Evolutionary conservation across 1,140 invertebrate genomes (phyloP), one percentile per base, ranked within the genome.

Genomic region (Galendromus occidentalis): DNA sequence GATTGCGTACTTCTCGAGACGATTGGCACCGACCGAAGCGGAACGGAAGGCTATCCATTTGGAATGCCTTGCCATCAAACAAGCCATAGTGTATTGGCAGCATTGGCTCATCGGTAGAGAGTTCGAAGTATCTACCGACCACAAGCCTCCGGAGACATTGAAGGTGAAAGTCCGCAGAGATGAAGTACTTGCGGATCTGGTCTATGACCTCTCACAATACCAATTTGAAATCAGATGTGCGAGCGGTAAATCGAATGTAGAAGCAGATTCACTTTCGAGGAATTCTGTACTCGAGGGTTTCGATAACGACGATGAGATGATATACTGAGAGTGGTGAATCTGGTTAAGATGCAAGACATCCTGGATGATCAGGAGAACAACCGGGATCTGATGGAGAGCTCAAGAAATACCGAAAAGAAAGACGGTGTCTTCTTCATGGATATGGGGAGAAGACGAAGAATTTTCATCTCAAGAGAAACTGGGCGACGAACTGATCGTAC

Each of bases 251-350:
- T 0, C 7, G 0, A 44, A 68, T 41, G 14, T 29, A 29, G 67
- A 69, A 18, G 68, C 67, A 9, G 68, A 69, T 42, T 65, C 14
- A 9, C 25, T 69, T 22, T 69, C 68, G 7, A 41, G 68, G 59
- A 29, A 25, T 39, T 9, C 63, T 6, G 42, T 25, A 64, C 64
- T 51, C 6, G 64, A 65, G 12, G 6, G 44, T 5, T 29, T 65
- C n/a, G 64, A 39, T 6, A 18, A 18, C 7, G 39, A 65, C n/a
- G 25, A 51, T 5, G n/a, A n/a, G n/a, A n/a, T n/a, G 64, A 45
- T 47, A 7, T 18, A 5, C 30, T 18, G 4, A 45, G n/a, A 45
- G 63, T 45, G 2, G 42, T 20, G 17, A 45, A 25, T 14, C 17
- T 42, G 5, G 63, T 65, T 2, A 65, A 29, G 18, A 4, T n/a